Percentiles rank a stretch among this genome's conserved stretches.
Evolutionary conservation across 2,113 vertebrate species (phyloP).

Genomic region (Scytalopus superciliaris): DNA sequence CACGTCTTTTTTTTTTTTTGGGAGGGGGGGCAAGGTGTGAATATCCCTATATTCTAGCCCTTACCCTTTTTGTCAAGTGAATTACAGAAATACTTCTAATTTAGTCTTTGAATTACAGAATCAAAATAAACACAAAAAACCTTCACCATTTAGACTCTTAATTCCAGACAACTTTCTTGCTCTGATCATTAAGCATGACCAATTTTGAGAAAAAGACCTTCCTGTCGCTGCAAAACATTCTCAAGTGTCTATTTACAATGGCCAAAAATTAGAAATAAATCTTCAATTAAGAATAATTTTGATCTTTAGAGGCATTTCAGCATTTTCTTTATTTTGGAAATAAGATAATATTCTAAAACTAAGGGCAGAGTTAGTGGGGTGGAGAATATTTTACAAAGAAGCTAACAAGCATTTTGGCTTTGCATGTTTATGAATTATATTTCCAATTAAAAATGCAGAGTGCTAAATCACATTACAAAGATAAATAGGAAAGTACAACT

Average conservation of each 20-base stretch:
- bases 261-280: not conserved
- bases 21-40: too few relatives aligned
- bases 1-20: too few relatives aligned
- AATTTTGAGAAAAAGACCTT: constrained; percentile 17
- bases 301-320: not conserved
- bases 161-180: constrained; percentile 4
- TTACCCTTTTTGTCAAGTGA: not conserved
- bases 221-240: not conserved
- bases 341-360: constrained; percentile 20
- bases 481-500: constrained; percentile 79
- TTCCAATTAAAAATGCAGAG: constrained; percentile 70
- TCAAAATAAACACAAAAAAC: not conserved
- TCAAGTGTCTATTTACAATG: not conserved
- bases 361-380: constrained; percentile 24
- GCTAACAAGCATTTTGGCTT: constrained; percentile 53
- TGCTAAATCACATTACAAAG: constrained; percentile 74
- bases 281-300: not conserved
- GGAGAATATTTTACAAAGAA: constrained; percentile 39
- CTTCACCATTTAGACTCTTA: not conserved
- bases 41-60: not conserved
- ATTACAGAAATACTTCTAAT: not conserved
- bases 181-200: not conserved
- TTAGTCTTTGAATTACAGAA: not conserved
- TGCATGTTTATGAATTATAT: constrained; percentile 51
- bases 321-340: not conserved